phyloP scores from a whole-genome alignment of 2,113 vertebrate genomes.

The Myocastor coypus region DNA sequence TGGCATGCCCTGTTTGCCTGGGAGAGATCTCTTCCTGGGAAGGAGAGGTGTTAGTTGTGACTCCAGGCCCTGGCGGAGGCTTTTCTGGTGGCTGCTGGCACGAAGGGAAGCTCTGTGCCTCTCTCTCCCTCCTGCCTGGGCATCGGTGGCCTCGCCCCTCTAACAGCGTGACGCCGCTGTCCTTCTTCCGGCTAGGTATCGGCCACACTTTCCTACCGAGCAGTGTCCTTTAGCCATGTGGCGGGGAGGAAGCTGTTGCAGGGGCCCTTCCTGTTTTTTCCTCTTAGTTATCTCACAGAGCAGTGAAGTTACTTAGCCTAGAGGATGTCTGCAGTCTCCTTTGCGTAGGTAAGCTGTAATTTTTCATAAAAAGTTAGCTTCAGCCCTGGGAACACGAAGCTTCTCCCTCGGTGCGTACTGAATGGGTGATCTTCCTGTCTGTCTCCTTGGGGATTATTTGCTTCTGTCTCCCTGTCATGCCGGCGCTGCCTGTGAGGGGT shows the following conservation, averaged over 20 bases:
- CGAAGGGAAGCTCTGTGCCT: neutral
- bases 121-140: too few relatives aligned
- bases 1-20: neutral
- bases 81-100: neutral
- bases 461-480: neutral
- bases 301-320: slow-evolving; percentile 10
- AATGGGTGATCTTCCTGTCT: slow-evolving; percentile 23
- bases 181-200: neutral
- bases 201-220: neutral
- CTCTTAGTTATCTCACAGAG: neutral
- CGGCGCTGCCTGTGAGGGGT: neutral
- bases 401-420: neutral
- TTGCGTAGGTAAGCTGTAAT: slow-evolving; percentile 12
- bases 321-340: slow-evolving; percentile 17
- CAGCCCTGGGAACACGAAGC: neutral
- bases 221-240: neutral
- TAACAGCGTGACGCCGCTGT: neutral
- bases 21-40: neutral
- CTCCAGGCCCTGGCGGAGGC: neutral
- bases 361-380: slow-evolving; percentile 36
- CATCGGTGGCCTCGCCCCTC: too few relatives aligned
- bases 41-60: neutral
- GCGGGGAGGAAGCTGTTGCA: neutral
- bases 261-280: neutral
- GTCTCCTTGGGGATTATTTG: neutral